phyloP scores from a whole-genome alignment of 1,140 invertebrate species.

The Zaprionus capensis region DNA sequence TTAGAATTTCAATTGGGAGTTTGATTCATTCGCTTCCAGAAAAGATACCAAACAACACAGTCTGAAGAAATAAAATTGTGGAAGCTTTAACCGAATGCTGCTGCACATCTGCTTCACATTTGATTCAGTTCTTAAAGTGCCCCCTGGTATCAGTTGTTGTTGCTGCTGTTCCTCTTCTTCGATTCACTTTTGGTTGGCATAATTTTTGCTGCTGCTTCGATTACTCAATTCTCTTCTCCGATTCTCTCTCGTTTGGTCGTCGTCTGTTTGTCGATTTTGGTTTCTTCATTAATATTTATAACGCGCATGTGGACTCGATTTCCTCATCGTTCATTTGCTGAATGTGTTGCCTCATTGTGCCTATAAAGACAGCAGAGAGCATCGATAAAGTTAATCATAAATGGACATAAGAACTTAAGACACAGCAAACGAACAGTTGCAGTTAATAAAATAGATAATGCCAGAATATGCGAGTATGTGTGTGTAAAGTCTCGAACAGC shows the following conservation, averaged over 20 bases:
- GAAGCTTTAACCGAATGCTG: slow-evolving; percentile 49
- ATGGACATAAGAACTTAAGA: slow-evolving; percentile 19
- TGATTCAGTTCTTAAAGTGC: slow-evolving; percentile 42
- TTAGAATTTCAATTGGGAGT: slow-evolving; percentile 48
- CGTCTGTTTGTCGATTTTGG: slow-evolving; percentile 35
- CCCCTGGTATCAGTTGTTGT: neutral
- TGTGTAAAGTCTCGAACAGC: neutral
- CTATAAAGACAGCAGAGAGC: slow-evolving; percentile 21
- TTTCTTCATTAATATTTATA: slow-evolving; percentile 57
- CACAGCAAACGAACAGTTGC: neutral
- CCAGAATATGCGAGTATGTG: neutral
- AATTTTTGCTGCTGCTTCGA: slow-evolving; percentile 31
- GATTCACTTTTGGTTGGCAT: slow-evolving; percentile 35
- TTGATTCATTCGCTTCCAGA: slow-evolving; percentile 55
- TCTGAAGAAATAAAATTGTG: slow-evolving; percentile 39
- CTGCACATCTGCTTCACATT: slow-evolving; percentile 73
- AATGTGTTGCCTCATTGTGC: slow-evolving; percentile 25
- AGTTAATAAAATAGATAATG: slow-evolving; percentile 22
- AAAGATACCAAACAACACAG: slow-evolving; percentile 24
- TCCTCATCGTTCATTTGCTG: slow-evolving; percentile 42
- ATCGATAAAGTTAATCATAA: slow-evolving; percentile 31
- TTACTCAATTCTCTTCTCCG: slow-evolving; percentile 35
- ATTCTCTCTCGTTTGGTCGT: slow-evolving; percentile 23
- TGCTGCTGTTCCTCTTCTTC: slow-evolving; percentile 27
- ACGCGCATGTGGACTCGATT: slow-evolving; percentile 52